phyloP scores from a whole-genome alignment of 2,113 vertebrate species.

The Oceanites oceanicus region DNA sequence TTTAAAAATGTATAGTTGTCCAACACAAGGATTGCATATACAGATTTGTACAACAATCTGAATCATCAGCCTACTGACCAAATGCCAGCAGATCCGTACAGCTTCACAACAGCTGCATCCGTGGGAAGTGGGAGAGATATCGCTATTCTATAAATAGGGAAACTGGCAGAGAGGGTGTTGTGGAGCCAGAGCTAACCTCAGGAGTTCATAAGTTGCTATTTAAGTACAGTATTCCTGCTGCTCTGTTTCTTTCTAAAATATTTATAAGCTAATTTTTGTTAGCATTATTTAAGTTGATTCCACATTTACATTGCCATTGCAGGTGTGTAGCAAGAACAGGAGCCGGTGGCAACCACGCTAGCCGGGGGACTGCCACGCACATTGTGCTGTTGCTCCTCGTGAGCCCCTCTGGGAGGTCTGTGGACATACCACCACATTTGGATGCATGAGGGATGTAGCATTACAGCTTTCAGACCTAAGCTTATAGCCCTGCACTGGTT shows the following conservation, averaged over 20 bases:
- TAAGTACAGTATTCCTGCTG: neutral
- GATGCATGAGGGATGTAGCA: neutral
- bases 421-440: no score
- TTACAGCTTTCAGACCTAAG: neutral
- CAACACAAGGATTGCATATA: neutral
- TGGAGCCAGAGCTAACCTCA: neutral
- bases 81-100: neutral
- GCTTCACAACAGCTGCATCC: neutral
- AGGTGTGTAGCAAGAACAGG: neutral
- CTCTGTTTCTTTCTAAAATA: neutral
- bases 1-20: neutral
- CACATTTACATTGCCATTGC: neutral
- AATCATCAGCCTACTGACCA: neutral
- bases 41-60: neutral
- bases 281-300: neutral
- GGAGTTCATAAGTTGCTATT: neutral
- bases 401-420: neutral
- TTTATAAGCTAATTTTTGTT: neutral
- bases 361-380: neutral
- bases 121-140: neutral
- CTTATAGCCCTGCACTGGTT: neutral
- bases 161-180: neutral
- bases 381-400: neutral
- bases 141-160: rapidly evolving
- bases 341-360: neutral